A percentile compares a stretch with the other conserved stretches of the same genome.
Evolutionary conservation across 2,888 invertebrate species (phyloP).

Genomic region (Hypselothyrea guttata): DNA sequence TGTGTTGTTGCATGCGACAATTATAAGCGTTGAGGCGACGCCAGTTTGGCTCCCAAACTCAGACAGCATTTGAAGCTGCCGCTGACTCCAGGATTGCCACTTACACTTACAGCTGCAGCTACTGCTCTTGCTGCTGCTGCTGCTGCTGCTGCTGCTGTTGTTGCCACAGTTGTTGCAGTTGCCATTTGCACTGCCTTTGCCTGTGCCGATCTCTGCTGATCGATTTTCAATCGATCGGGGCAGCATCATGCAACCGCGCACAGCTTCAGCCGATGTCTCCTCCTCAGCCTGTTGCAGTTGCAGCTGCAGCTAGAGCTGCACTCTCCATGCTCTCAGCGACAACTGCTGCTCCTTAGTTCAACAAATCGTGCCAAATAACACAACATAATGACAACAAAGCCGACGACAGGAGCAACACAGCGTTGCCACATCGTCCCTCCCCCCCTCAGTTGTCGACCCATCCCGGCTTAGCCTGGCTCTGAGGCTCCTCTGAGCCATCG

Average conservation of each 20-base stretch:
- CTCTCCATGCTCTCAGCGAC: slow-evolving; percentile 13
- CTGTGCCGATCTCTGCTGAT: slow-evolving; percentile 65
- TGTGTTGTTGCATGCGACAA: slow-evolving; percentile 73
- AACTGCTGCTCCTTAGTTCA: slow-evolving; percentile 62
- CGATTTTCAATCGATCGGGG: slow-evolving; percentile 79
- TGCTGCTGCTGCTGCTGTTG: slow-evolving; percentile 19
- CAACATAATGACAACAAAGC: slow-evolving; percentile 78
- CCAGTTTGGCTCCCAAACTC: slow-evolving; percentile 67
- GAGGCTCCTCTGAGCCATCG: slow-evolving; percentile 23
- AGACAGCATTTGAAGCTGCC: slow-evolving; percentile 58
- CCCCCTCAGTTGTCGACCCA: slow-evolving; percentile 57
- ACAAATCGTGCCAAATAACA: slow-evolving; percentile 80
- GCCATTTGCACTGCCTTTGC: slow-evolving; percentile 38
- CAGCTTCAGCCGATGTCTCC: slow-evolving; percentile 28
- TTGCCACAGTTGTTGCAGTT: slow-evolving; percentile 5
- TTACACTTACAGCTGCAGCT: slow-evolving; percentile 45
- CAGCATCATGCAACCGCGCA: slow-evolving; percentile 80
- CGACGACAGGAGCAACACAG: slow-evolving; percentile 64
- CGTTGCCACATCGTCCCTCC: slow-evolving; percentile 57
- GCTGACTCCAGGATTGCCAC: slow-evolving; percentile 39
- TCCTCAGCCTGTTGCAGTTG: slow-evolving; percentile 1
- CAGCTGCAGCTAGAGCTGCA: slow-evolving; percentile 4
- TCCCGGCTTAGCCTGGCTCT: slow-evolving; percentile 21
- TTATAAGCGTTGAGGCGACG: slow-evolving; percentile 68
- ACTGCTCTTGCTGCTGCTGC: slow-evolving; percentile 21